phyloP scores from a whole-genome alignment of 1,140 invertebrate species.

The Bombus picipes region DNA sequence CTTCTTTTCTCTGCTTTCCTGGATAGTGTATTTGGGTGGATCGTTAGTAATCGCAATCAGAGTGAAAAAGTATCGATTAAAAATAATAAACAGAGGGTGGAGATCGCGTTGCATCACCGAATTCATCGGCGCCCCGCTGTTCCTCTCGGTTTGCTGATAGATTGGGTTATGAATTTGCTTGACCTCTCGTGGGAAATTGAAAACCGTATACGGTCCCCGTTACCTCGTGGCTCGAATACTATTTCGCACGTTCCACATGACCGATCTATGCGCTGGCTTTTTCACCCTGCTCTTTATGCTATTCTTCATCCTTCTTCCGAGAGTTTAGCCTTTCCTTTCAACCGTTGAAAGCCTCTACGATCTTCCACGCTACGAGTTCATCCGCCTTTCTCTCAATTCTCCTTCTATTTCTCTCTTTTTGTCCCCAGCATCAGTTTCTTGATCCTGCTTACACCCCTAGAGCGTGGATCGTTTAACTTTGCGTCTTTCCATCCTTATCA shows the following conservation, averaged over 20 bases:
- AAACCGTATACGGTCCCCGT: constrained; percentile 8
- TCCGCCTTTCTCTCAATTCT: not conserved
- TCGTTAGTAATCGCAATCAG: not conserved
- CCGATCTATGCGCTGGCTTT: constrained; percentile 35
- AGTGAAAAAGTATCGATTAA: not conserved
- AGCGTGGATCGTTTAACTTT: not conserved
- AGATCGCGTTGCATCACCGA: constrained; percentile 11
- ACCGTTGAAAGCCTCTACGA: not conserved
- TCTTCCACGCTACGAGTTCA: not conserved
- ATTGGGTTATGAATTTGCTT: constrained; percentile 58
- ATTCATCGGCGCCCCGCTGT: constrained; percentile 9
- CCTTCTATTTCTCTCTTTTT: not conserved
- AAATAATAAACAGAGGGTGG: not conserved
- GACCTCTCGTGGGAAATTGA: constrained; percentile 52
- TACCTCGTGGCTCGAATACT: constrained; percentile 40
- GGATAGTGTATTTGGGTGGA: too few relatives aligned
- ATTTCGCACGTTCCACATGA: constrained; percentile 37
- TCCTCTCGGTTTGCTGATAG: constrained; percentile 5
- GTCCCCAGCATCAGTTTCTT: not conserved
- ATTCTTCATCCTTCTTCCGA: not conserved
- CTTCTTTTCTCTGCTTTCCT: not conserved
- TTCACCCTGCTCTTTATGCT: not conserved
- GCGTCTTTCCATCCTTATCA: not conserved
- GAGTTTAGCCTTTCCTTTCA: not conserved
- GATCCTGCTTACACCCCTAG: not conserved